Conservation (phyloP, 2,888 invertebrate species). For the Euspilapteryx auroguttella region DNA sequence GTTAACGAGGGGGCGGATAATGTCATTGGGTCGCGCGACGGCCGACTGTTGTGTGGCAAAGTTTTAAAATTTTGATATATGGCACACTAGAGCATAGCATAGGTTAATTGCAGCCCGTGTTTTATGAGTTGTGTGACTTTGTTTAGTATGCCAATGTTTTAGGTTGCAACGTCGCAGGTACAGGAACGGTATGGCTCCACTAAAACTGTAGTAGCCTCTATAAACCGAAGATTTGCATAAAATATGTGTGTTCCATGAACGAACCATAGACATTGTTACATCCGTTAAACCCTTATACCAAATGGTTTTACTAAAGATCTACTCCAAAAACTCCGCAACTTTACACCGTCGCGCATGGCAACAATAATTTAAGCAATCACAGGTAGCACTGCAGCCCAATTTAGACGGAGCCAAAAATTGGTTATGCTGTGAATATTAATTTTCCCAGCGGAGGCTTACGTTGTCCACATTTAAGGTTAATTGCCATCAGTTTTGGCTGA, state of each 20-base stretch:
- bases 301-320: too few species aligned
- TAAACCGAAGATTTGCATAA: too few species aligned
- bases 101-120: too few species aligned
- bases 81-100: slow-evolving; percentile 9
- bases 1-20: slow-evolving; percentile 34
- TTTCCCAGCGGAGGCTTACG: slow-evolving; percentile 46
- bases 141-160: too few species aligned
- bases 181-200: too few species aligned
- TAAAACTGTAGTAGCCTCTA: too few species aligned
- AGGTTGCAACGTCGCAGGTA: too few species aligned
- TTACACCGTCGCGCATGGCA: slow-evolving; percentile 11
- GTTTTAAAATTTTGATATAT: slow-evolving; percentile 17
- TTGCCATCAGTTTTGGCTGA: slow-evolving; percentile 54
- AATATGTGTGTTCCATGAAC: too few species aligned
- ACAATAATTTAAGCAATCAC: slow-evolving; percentile 32
- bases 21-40: slow-evolving; percentile 22
- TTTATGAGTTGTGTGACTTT: too few species aligned
- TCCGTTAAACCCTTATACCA: too few species aligned
- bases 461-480: slow-evolving; percentile 59
- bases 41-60: slow-evolving; percentile 13
- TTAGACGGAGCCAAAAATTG: slow-evolving; percentile 43
- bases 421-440: slow-evolving; percentile 53
- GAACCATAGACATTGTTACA: too few species aligned
- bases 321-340: too few species aligned
- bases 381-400: slow-evolving; percentile 34